Base-by-base conservation (phyloP, 1,140 invertebrate species). In the Phymorhynchus buccinoides region DNA sequence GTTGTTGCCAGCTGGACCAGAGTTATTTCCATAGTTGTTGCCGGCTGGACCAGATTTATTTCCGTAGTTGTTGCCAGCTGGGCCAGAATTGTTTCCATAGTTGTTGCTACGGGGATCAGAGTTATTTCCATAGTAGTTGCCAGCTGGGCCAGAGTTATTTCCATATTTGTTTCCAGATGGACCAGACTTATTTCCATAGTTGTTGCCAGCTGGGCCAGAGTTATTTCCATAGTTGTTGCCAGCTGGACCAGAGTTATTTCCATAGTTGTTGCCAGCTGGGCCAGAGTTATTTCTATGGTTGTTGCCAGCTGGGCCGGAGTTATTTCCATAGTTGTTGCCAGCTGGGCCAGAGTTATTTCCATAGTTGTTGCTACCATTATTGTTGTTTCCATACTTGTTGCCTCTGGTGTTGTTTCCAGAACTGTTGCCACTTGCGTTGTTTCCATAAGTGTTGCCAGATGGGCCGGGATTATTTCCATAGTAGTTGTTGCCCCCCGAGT, bases 1-100 rank as follows among this genome's bases (percentile, higher is more conserved):
- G 68, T 71, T 32, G 30, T 71, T 71, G 68, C 68, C 68, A 71
- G 6, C 30, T 35, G 68, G 68, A 35, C 68, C 68, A 71, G 68
- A 2, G 6, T 71, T 71, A 4, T 37, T 37, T 35, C 68, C 68
- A 71, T 37, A 37, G 7, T 71, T 71, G 68, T 71, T 71, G 68
- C 66, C n/a, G 16, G 6, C 7, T 35, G 68, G 35, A 71, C 68
- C 68, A 71, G 68, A 9, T 6, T 37, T 71, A 12, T 37, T 37
- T 35, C 68, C 68, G 35, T 71, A 71, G 7, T 71, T 71, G n/a
- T 71, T 71, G 68, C 68, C 68, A 71, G 0, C 35, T 18, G 35
- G 30, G 35, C 68, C 68, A 71, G 68, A 7, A 18, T 37, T 71
- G 18, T 37, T 37, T 35, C 68, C 68, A 37, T 71, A 71, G 68